phyloP scores from a whole-genome alignment of 2,888 invertebrate genomes.

The Sthenelais limicola region DNA sequence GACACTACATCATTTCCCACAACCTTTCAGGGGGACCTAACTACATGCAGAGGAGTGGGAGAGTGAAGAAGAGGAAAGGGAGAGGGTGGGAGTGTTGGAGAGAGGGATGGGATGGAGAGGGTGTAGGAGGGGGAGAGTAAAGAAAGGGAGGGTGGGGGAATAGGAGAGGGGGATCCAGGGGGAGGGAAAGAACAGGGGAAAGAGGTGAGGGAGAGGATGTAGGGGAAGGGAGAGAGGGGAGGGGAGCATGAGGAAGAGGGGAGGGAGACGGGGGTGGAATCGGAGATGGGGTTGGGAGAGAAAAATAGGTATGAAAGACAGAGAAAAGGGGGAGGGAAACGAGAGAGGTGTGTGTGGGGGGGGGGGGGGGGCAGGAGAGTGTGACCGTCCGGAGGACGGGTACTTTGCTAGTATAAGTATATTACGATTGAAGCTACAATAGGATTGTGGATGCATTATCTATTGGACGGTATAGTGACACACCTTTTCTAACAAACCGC shows the following conservation, averaged over 20 bases:
- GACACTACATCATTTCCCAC: too few relatives aligned
- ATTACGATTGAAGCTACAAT: too few relatives aligned
- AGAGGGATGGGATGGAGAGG: background rate
- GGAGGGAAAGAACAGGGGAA: background rate
- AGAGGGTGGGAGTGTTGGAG: too few relatives aligned
- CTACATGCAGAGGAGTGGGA: too few relatives aligned
- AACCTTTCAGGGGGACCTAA: too few relatives aligned
- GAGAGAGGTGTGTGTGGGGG: background rate
- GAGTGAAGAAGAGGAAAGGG: too few relatives aligned
- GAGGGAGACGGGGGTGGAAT: background rate
- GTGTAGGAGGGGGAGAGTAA: background rate
- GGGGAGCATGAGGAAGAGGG: background rate
- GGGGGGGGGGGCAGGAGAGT: background rate
- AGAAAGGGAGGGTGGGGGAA: background rate
- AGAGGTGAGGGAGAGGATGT: background rate
- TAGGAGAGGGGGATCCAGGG: background rate
- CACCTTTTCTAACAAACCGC: too few relatives aligned
- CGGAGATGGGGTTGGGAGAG: background rate
- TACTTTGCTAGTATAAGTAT: background rate
- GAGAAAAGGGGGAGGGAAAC: background rate
- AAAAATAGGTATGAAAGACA: background rate
- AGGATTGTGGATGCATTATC: too few relatives aligned
- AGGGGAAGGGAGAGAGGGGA: background rate
- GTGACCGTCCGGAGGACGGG: background rate
- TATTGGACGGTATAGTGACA: too few relatives aligned